A percentile compares a stretch with the other conserved stretches of the same genome.
Conservation (phyloP, 2,888 invertebrate species). For the Timema podura region DNA sequence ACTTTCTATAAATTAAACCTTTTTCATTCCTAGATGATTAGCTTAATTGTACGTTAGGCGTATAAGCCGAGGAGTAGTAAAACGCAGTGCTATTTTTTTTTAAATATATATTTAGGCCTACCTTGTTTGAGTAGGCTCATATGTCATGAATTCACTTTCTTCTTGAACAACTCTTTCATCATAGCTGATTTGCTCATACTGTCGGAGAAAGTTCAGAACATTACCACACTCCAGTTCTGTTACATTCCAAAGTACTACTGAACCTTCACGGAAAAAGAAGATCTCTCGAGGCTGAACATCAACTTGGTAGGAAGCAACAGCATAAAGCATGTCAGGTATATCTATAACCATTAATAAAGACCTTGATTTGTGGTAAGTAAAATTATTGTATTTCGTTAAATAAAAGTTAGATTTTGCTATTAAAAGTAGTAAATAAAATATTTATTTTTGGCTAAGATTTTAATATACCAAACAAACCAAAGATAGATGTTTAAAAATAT, state of each 20-base stretch:
- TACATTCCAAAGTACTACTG: slow-evolving; percentile 88
- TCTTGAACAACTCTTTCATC: slow-evolving; percentile 61
- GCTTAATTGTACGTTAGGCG: too few species aligned
- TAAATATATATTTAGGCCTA: slow-evolving; percentile 38
- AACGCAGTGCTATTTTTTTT: too few species aligned
- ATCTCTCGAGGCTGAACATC: slow-evolving; percentile 75
- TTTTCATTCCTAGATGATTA: too few species aligned
- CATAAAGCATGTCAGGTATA: slow-evolving; percentile 72
- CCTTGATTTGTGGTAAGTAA: too few species aligned
- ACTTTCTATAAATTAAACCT: too few species aligned
- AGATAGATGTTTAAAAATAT: too few species aligned
- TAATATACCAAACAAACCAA: too few species aligned
- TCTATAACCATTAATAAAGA: slow-evolving; percentile 36
- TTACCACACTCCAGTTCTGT: slow-evolving; percentile 73
- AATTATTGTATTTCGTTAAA: too few species aligned
- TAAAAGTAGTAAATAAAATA: background rate
- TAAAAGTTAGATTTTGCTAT: background rate
- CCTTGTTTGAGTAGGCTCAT: slow-evolving; percentile 59
- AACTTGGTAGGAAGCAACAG: slow-evolving; percentile 78
- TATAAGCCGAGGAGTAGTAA: too few species aligned
- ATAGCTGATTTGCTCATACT: slow-evolving; percentile 67
- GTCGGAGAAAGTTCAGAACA: slow-evolving; percentile 67
- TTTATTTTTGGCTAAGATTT: too few species aligned
- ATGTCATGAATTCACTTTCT: slow-evolving; percentile 82
- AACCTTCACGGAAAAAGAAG: slow-evolving; percentile 87